A percentile compares a stretch with the other conserved stretches of the same genome.
Evolutionary conservation across 2,113 vertebrate species (phyloP).

Genomic region (Callaeas wilsoni): DNA sequence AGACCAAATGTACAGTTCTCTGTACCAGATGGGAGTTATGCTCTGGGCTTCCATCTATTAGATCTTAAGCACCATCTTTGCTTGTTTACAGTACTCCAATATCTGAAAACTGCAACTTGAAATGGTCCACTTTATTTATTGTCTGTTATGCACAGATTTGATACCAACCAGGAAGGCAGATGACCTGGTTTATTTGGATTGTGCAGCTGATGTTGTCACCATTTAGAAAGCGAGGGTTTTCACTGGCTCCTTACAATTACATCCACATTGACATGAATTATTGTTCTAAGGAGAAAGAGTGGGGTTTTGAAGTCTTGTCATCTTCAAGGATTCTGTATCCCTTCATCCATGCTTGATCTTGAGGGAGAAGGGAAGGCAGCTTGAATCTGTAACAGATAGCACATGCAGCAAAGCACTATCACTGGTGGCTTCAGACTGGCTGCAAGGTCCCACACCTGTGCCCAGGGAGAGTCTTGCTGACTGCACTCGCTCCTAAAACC

Average conservation of each 20-base stretch:
- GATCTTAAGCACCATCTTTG: not conserved
- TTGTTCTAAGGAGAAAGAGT: not conserved
- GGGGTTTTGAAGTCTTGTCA: not conserved
- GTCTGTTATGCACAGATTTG: not conserved
- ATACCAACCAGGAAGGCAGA: not conserved
- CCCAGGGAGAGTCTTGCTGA: not conserved
- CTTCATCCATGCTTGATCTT: not conserved
- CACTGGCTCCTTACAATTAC: not conserved
- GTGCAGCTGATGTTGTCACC: not conserved
- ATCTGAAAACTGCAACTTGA: not conserved
- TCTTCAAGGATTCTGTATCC: not conserved
- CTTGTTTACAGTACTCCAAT: not conserved
- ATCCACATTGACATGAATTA: not conserved
- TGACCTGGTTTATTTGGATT: not conserved
- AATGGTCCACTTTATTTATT: not conserved
- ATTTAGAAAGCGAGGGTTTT: not conserved
- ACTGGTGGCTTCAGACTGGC: not conserved
- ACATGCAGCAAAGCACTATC: not conserved
- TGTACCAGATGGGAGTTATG: not conserved
- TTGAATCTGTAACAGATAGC: not conserved
- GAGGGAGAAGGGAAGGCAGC: not conserved
- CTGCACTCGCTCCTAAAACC: rapidly evolving
- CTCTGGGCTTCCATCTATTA: not conserved
- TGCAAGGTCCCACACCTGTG: not conserved
- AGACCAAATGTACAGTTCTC: not conserved